Evolutionary conservation across 2,888 invertebrate species (phyloP).

Genomic region (Melanchra persicariae): DNA sequence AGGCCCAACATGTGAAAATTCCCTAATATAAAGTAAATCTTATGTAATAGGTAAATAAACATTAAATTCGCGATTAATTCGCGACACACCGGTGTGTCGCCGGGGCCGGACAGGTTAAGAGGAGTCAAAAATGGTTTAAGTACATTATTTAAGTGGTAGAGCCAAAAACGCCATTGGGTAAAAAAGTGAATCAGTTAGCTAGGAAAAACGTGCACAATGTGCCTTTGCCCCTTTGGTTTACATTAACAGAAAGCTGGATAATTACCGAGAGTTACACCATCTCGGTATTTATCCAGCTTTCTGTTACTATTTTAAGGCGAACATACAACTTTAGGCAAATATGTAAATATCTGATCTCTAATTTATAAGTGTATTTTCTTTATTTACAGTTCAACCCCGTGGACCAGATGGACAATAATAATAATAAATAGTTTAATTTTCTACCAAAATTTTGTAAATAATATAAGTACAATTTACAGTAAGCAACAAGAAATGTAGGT

Average conservation of each 20-base stretch:
- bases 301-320: constrained; percentile 82
- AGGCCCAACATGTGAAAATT: no score
- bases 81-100: no score
- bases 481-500: background rate
- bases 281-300: no score
- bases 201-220: constrained; percentile 93
- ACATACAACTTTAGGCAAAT: constrained; percentile 80
- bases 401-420: constrained; percentile 5
- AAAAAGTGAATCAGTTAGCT: constrained; percentile 90
- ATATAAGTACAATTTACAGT: background rate
- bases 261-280: constrained; percentile 90
- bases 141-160: constrained; percentile 95
- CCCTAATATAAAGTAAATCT: no score
- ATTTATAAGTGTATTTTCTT: background rate
- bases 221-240: constrained; percentile 88
- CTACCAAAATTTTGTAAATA: background rate
- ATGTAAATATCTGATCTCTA: no score
- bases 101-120: no score
- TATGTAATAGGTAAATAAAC: no score
- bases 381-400: constrained; percentile 40
- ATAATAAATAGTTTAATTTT: constrained; percentile 1
- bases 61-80: no score
- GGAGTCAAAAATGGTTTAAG: constrained; percentile 93
- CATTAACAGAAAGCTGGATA: constrained; percentile 93
- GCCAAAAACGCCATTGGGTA: constrained; percentile 94